Base-by-base conservation (phyloP, 64 coral and sea anemone species). In the Acropora yongei region DNA sequence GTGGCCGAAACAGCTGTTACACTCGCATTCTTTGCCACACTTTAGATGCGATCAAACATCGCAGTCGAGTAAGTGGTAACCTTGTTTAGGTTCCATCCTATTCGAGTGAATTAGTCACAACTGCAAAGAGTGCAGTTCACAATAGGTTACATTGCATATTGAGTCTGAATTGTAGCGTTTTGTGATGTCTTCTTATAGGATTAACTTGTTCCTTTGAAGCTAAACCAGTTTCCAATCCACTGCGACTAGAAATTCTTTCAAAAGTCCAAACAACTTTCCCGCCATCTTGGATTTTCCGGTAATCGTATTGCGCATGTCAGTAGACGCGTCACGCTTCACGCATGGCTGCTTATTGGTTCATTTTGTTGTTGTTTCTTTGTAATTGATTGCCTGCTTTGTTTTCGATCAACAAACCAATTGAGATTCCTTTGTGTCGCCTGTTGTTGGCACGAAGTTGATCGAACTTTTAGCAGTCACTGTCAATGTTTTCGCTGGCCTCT, bases 1-100 rank as follows among this genome's bases (percentile, higher is more conserved):
- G 91, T 93, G 20, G 91, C 91, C 7, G 82, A 93, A 57, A 87
- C 84, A 87, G 91, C 91, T 42, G 95, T 97, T 1, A 93, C 95
- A 40, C 92, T 97, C 44, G 92, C 95, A 19, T 84, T 88, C 47
- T 94, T 87, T 72, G 95, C 93, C 17, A 89, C 95, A 68, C 88
- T 97, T 73, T 93, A 87, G 6, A 93, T 49, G 39, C 85, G 84
- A 72, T 93, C 91, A 79, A 93, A 87, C 60, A 93, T 74, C 13
- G 91, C 91, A 14, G 82, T 83, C 12, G 91, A 87, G 44, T 93
- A 93, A n/a, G 76, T 44, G 18, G 57, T 78, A 63, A 90, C 88
- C 69, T 93, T 93, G 48, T 93, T 86, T 41, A 85, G 82, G 72
- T 72, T 85, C 82, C 82, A 85, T 85, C 6, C 68, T 20, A 1